Evolutionary conservation across 2,888 invertebrate genomes (phyloP), one percentile per base, ranked within the genome.

Genomic region (Cerceris ruficornis): DNA sequence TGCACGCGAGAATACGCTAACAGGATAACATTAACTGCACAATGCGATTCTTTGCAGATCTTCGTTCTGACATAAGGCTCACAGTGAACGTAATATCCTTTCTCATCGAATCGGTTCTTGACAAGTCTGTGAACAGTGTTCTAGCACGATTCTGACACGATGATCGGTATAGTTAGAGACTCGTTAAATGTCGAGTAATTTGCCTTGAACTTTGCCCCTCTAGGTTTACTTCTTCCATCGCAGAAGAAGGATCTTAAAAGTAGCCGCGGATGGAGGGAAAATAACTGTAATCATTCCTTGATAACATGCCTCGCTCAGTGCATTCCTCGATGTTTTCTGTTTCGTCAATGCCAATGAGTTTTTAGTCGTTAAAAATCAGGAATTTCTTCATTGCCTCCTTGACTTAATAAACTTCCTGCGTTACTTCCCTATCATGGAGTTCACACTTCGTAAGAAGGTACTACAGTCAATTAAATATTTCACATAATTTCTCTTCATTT

Each of bases 181-280:
- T 84, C 82, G 83, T 86, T 85, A 86, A 85, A 84, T 83, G 80
- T 82, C 82, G 81, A 84, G 85, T 77, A 87, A 88, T 86, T 87
- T 80, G 75, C 90, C 88, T 90, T 90, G 90, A 91, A 88, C 90
- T 85, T 85, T 89, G 87, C 83, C 83, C 85, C 80, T 7, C 69
- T 75, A 70, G 79, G 83, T 67, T 67, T 77, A 83, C 79, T 80
- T 69, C 76, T 69, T 54, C 52, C 55, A 46, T 42, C 64, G 75
- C 70, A 69, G 78, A 73, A 66, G 74, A 70, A 55, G 68, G 64
- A 71, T 69, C 28, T 54, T 39, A 15, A 60, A 55, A 60, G 68
- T 74, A 72, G 62, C 73, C 59, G 49, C 61, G 46, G 54, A 68
- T 61, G 55, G 17, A 54, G 14, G 52, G 39, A 14, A 52, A 69